Base-by-base conservation (phyloP, 2,888 invertebrate genomes). In the Microctonus hyperodae region DNA sequence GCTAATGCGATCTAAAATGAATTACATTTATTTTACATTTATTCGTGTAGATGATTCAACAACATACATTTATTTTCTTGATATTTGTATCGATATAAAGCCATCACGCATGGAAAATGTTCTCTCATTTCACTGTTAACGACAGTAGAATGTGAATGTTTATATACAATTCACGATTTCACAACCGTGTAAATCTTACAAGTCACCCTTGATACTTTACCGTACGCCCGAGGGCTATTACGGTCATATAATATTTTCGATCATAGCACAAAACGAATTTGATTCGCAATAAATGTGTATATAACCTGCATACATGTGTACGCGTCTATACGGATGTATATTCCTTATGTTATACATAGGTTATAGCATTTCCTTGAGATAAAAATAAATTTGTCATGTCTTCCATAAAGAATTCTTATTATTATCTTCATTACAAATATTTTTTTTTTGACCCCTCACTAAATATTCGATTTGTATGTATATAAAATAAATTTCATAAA, bases 151-250 rank as follows among this genome's bases (percentile, higher is more conserved):
- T n/a, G 3, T n/a, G 3, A 55, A 50, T 23, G 25, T 7, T 13
- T 53, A 53, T 73, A 73, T 72, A 72, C 74, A 73, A 73, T 76
- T 66, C 72, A 63, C 65, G 72, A 72, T 74, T 79, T 78, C 78
- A 78, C 74, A 73, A 68, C 71, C 68, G 72, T 72, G 72, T 74
- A 78, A 77, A 78, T 75, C 71, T 72, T 71, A 65, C 68, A 69
- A 68, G 68, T 33, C 64, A 40, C 57, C 23, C 58, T 44, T 25
- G 48, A 63, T 53, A 63, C 62, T 62, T 56, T 48, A 57, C 56
- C 40, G 33, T 10, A 10, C 20, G 50, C 53, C 56, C 28, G 25
- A 22, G 57, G 67, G 48, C 50, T 40, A 33, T 37, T 20, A 20
- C 37, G 10, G 9, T 35, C 10, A 58, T 64, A 33, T 59, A 64